Percentiles rank a stretch among this genome's conserved stretches.
These are phyloP conservation scores for Toxostoma redivivum DNA, from an alignment of 2,113 vertebrate genomes.

Conservation along the genomic window DNA sequence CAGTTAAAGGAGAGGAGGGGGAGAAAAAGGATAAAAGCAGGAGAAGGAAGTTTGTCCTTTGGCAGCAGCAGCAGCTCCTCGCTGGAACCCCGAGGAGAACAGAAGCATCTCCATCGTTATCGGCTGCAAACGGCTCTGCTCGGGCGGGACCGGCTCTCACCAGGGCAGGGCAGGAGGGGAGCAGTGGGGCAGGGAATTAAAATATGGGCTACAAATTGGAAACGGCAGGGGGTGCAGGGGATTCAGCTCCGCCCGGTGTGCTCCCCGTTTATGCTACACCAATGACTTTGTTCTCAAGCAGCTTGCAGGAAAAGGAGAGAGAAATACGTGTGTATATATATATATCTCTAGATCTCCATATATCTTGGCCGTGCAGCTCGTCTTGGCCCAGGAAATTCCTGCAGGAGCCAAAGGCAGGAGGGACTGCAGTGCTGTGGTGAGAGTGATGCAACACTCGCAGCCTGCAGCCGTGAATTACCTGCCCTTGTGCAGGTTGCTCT, in stretches of 20 bases:
- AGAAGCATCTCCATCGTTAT: constrained; percentile 8
- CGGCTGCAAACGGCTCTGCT: not conserved
- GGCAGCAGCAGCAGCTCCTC: not conserved
- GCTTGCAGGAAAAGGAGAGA: not conserved
- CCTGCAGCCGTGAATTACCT: not conserved
- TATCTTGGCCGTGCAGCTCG: not conserved
- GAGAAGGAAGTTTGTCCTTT: not conserved
- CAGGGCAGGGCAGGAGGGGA: constrained; percentile 17
- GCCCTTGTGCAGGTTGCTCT: not conserved
- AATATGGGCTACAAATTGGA: constrained; percentile 48
- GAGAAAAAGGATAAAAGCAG: not conserved
- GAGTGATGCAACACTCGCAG: not conserved
- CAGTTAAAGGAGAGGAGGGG: not conserved
- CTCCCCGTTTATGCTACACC: not conserved
- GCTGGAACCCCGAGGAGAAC: constrained; percentile 16
- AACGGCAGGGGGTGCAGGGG: not conserved
- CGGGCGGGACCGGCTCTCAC: not conserved
- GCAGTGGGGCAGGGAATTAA: constrained; percentile 45
- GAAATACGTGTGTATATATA: not conserved
- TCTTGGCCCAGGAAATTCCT: not conserved
- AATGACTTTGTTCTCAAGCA: constrained; percentile 6
- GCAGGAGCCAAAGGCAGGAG: not conserved
- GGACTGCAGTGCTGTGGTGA: not conserved
- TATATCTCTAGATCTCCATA: not conserved
- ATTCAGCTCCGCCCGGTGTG: not conserved